Percentiles rank a stretch among this genome's conserved stretches.
Conservation (phyloP, 2,888 invertebrate genomes). For the Phalera bucephala region DNA sequence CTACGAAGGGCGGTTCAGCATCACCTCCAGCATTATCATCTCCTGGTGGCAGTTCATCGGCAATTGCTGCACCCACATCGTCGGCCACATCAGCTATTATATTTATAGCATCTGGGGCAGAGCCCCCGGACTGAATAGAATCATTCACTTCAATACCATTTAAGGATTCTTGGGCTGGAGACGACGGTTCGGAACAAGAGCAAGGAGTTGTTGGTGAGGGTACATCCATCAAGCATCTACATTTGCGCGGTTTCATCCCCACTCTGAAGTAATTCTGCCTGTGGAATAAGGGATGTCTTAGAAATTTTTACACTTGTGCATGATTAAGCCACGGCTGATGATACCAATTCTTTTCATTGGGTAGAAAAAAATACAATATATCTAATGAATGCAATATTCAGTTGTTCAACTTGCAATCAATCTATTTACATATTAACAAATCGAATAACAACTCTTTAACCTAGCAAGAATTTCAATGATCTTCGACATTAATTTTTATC, state of each 20-base stretch:
- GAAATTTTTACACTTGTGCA: too few relatives aligned
- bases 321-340: too few relatives aligned
- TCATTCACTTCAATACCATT: too few relatives aligned
- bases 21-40: neutral
- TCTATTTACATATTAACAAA: too few relatives aligned
- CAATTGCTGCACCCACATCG: neutral
- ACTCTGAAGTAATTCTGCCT: slow-evolving; percentile 4
- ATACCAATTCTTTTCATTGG: neutral
- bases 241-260: slow-evolving; percentile 1
- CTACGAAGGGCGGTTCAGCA: neutral
- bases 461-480: too few relatives aligned
- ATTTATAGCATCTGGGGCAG: neutral
- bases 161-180: too few relatives aligned
- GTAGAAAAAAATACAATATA: too few relatives aligned
- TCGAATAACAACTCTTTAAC: too few relatives aligned
- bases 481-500: too few relatives aligned
- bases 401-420: too few relatives aligned
- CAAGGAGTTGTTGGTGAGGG: slow-evolving; percentile 1
- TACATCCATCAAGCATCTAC: slow-evolving; percentile 4
- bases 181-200: slow-evolving; percentile 7
- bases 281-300: slow-evolving; percentile 2
- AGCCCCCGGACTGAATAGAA: neutral
- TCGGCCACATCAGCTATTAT: neutral
- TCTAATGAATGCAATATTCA: too few relatives aligned
- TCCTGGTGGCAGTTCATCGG: neutral